Base-by-base conservation (phyloP, 2,888 invertebrate genomes). In the Myathropa florea region DNA sequence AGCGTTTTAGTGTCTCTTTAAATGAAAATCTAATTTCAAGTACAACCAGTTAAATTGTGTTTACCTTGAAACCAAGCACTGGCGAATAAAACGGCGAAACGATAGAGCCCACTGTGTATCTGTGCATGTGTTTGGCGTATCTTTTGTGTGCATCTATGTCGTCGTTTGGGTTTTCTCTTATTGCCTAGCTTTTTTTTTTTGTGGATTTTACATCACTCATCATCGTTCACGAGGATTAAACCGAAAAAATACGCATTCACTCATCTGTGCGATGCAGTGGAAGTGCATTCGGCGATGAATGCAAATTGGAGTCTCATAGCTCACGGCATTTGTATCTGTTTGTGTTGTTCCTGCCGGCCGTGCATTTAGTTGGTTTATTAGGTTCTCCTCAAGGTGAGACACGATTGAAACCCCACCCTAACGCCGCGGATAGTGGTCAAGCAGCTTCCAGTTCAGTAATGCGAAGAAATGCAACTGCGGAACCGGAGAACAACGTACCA, bases 1-100 rank as follows among this genome's bases (percentile, higher is more conserved):
- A 30, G 53, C 33, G 72, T 70, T 68, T 75, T 68, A 75, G 81
- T 81, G 75, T 81, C 75, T 81, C 70, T 81, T 75, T 75, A 77
- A 82, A 82, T 82, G 75, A 76, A 82, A 82, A 82, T 82, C 82
- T 82, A 82, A 82, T 82, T 82, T 82, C 82, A 82, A 82, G 82
- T 82, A 82, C 82, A 82, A 82, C 82, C 77, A 82, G 82, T 82
- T 82, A 76, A 82, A 82, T 82, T 82, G 76, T 76, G 82, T 82
- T 82, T 82, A 76, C 82, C 82, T 82, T 82, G 82, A 82, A 82
- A 82, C 59, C 59, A 70, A 81, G 75, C 75, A 46, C 75, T 81
- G 75, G 39, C 68, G 64, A 68, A 80, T 39, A 68, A 53, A 80
- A 12, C 63, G 30, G 36, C 77, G 57, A 53, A 57, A 73, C 57